Evolutionary conservation across 2,113 vertebrate species (phyloP).

Genomic region (Neotragus moschatus): DNA sequence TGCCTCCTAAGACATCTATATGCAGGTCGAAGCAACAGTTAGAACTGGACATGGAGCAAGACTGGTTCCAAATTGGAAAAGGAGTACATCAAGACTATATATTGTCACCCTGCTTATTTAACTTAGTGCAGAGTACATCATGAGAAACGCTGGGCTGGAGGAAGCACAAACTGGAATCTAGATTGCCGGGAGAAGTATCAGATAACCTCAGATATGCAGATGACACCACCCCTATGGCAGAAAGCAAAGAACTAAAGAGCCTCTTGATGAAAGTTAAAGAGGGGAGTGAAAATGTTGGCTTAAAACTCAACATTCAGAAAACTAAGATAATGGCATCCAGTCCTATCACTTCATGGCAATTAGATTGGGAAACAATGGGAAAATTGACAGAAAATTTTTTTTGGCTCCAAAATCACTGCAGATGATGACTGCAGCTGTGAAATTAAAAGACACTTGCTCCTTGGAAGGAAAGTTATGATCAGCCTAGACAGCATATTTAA

Average conservation of each 20-base stretch:
- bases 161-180: not conserved
- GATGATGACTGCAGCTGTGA: not conserved
- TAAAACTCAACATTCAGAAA: not conserved
- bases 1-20: not conserved
- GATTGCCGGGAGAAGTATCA: not conserved
- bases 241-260: not conserved
- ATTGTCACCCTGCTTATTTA: not conserved
- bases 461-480: not conserved
- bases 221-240: not conserved
- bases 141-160: not conserved
- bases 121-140: not conserved
- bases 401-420: not conserved
- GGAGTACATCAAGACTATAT: not conserved
- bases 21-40: not conserved
- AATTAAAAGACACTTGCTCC: not conserved
- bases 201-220: not conserved
- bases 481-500: not conserved
- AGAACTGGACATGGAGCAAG: not conserved
- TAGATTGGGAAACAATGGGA: not conserved
- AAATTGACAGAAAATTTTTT: not conserved
- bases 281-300: not conserved
- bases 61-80: not conserved
- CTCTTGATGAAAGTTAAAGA: not conserved
- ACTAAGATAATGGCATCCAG: not conserved
- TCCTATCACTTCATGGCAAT: not conserved